Percentiles rank a stretch among this genome's conserved stretches.
phyloP scores from a whole-genome alignment of 2,888 invertebrate species.

The Thymelicus acteon region DNA sequence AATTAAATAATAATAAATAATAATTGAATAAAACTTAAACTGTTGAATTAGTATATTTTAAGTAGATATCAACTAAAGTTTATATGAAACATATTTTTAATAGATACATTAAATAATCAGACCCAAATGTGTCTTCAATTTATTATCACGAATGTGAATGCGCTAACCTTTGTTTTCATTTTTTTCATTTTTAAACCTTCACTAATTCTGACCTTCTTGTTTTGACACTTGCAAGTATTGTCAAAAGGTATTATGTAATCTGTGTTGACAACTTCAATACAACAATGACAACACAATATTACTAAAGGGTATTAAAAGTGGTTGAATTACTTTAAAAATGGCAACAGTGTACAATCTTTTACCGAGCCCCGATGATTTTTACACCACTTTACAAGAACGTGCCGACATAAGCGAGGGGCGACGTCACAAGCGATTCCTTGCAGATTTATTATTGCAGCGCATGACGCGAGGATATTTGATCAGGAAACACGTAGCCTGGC shows the following conservation, averaged over 20 bases:
- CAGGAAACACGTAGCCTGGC: conserved; percentile 68
- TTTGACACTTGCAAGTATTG: too few relatives aligned
- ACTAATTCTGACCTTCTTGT: too few relatives aligned
- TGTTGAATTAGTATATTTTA: too few relatives aligned
- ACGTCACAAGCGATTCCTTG: conserved; percentile 59
- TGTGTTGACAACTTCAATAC: neutral
- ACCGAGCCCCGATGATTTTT: conserved; percentile 59
- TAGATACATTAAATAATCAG: too few relatives aligned
- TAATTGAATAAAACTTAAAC: too few relatives aligned
- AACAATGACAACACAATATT: neutral
- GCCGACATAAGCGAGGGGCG: conserved; percentile 59
- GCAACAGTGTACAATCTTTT: conserved; percentile 63
- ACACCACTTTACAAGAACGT: conserved; percentile 60
- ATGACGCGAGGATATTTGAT: conserved; percentile 67
- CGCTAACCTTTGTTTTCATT: too few relatives aligned
- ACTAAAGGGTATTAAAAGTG: neutral
- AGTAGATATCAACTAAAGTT: too few relatives aligned
- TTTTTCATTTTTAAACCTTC: too few relatives aligned
- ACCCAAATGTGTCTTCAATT: too few relatives aligned
- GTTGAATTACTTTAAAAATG: conserved; percentile 52
- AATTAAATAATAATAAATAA: too few relatives aligned
- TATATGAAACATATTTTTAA: too few relatives aligned
- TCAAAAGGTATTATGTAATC: neutral
- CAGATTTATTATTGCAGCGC: conserved; percentile 65
- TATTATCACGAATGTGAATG: too few relatives aligned